phyloP scores from a whole-genome alignment of 2,113 vertebrate species.

The Spea multiplicata region DNA sequence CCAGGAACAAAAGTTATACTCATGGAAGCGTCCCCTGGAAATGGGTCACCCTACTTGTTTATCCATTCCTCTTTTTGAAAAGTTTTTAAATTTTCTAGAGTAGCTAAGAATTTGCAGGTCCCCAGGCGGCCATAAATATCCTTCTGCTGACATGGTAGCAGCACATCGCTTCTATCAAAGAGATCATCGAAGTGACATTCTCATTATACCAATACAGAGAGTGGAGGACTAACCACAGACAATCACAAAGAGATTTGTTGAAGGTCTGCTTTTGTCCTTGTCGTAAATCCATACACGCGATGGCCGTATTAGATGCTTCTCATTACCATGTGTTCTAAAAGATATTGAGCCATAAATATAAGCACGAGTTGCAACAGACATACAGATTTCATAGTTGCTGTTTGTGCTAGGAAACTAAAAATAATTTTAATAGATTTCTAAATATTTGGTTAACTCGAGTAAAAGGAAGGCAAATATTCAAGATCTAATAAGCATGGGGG shows the following conservation, averaged over 20 bases:
- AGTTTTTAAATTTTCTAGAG: slow-evolving; percentile 16
- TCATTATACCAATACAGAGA: slow-evolving; percentile 18
- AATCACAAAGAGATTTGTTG: slow-evolving; percentile 10
- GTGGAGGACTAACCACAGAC: slow-evolving; percentile 1
- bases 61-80: too few species aligned
- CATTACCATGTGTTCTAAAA: slow-evolving; percentile 16
- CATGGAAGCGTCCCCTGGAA: too few species aligned
- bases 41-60: too few species aligned
- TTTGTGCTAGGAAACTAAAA: too few species aligned
- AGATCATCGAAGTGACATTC: slow-evolving; percentile 39
- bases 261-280: slow-evolving; percentile 12
- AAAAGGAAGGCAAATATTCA: too few species aligned
- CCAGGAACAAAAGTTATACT: too few species aligned
- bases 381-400: too few species aligned
- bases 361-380: not conserved
- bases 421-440: too few species aligned
- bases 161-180: slow-evolving; percentile 18
- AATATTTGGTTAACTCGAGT: too few species aligned
- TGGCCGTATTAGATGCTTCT: slow-evolving; percentile 9
- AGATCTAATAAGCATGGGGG: too few species aligned
- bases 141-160: slow-evolving; percentile 17
- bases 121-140: slow-evolving; percentile 12
- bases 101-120: slow-evolving; percentile 8
- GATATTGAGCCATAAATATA: not conserved
- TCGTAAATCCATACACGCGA: slow-evolving; percentile 11